Base-by-base conservation (phyloP, 1,140 invertebrate species). In the Orius insidiosus region DNA sequence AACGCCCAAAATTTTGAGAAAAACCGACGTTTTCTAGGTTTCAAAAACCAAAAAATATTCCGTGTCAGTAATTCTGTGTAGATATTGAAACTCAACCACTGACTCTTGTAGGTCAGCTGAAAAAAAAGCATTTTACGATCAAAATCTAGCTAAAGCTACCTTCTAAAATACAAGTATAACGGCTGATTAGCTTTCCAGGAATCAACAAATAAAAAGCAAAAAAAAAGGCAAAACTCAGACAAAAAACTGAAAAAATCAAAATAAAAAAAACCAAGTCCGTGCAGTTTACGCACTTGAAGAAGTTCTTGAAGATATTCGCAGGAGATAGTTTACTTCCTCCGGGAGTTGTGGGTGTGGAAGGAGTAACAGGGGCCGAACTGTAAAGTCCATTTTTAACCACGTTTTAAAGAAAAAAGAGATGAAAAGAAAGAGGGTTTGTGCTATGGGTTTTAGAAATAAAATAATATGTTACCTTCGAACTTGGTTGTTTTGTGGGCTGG, bases 301-400 rank as follows among this genome's bases (percentile, higher is more conserved):
- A 88, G 73, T 85, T 88, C 72, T 88, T 90, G 75, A 90, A 85
- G 69, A 88, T 85, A 72, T 83, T 83, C 61, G 78, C 78, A 31
- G 81, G 76, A 59, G 79, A 83, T 61, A 85, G 74, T 64, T 81
- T 83, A 60, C 73, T 79, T 54, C 68, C 68, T 52, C 69, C 66
- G 44, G 71, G 68, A 46, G 72, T 69, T 45, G 69, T 70, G 18
- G 71, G 68, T 47, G 68, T 72, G 52, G 65, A 62, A 51, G 66
- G 61, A 48, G 69, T 64, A 41, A 70, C 66, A 15, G 41, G 41
- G 54, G 70, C 69, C 45, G 72, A 65, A 49, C 51, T 52, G 47
- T 38, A 49, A 49, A 10, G n/a, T 36, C 33, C 35, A 13, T 13
- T 15, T n/a, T n/a, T 18, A 41, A 18, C 24, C 31, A 43, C 14